Percentiles rank a stretch among this genome's conserved stretches.
These are phyloP conservation scores for Microchirus variegatus DNA, from an alignment of 2,797 vertebrate genomes.

Conservation along the genomic window DNA sequence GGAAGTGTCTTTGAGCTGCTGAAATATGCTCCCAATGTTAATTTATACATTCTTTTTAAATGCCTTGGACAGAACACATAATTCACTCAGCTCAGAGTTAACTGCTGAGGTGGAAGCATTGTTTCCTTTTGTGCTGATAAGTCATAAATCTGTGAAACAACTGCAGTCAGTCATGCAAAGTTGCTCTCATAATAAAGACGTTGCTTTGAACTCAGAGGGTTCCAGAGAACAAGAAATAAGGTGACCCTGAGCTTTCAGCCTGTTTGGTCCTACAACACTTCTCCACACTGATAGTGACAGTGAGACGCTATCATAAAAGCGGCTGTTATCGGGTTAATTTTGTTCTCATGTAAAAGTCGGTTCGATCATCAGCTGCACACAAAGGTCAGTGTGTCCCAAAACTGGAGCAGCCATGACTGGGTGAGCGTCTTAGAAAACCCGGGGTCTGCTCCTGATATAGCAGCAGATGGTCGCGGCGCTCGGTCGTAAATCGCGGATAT, in stretches of 20 bases:
- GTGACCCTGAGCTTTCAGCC: background rate
- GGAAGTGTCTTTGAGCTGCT: too few species aligned
- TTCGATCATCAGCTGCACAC: conserved; percentile 29
- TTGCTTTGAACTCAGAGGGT: background rate
- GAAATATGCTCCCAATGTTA: too few species aligned
- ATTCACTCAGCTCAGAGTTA: too few species aligned
- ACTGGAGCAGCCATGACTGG: conserved; percentile 27
- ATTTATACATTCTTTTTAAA: too few species aligned
- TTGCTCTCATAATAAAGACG: background rate
- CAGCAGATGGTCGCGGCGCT: conserved; percentile 50
- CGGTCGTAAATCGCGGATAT: conserved; percentile 58
- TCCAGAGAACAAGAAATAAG: background rate
- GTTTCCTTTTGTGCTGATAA: too few species aligned
- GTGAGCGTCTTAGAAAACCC: conserved; percentile 32
- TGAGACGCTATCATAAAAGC: conserved; percentile 25
- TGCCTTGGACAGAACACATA: too few species aligned
- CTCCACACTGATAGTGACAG: conserved; percentile 9
- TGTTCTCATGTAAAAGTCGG: conserved; percentile 7
- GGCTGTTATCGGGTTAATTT: conserved; percentile 28
- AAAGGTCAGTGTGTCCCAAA: conserved; percentile 58
- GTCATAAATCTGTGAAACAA: too few species aligned
- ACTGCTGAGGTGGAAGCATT: too few species aligned
- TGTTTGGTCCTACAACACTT: conserved; percentile 11
- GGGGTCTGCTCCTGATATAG: conserved; percentile 61
- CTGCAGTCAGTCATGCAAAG: too few species aligned